Evolutionary conservation across 2,113 vertebrate species (phyloP).

Genomic region (Upupa epops): DNA sequence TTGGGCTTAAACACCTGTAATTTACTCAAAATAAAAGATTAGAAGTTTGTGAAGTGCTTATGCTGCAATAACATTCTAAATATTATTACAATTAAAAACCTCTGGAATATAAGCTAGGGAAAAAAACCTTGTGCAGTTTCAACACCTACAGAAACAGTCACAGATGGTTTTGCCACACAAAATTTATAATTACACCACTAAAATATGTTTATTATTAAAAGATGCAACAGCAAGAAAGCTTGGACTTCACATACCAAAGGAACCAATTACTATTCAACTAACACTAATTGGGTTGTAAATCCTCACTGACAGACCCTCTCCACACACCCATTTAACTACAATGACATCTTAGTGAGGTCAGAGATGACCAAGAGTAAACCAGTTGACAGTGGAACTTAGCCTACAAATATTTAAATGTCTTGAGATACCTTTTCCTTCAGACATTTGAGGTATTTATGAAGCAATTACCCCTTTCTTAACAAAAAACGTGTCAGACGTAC

Average conservation of each 20-base stretch:
- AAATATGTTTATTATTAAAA: neutral
- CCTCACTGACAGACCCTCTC: neutral
- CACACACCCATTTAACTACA: constrained; percentile 13
- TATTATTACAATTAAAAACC: constrained; percentile 4
- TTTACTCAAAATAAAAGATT: constrained; percentile 23
- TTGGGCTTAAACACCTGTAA: neutral
- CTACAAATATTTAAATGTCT: neutral
- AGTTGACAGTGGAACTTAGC: neutral
- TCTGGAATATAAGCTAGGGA: constrained; percentile 13
- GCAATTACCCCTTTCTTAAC: neutral
- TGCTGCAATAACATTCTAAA: constrained; percentile 41
- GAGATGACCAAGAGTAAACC: neutral
- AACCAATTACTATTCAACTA: neutral
- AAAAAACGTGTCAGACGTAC: neutral
- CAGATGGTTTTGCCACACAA: neutral
- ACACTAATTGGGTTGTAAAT: neutral
- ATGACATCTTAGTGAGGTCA: constrained; percentile 6
- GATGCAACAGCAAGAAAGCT: neutral
- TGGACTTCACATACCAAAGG: neutral
- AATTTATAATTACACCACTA: neutral
- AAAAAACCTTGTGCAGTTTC: constrained; percentile 2
- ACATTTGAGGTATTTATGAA: neutral
- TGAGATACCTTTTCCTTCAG: neutral
- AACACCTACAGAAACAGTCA: constrained; percentile 10
- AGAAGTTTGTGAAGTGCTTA: constrained; percentile 6